Conservation (phyloP, 2,113 vertebrate species). For the Nettapus auritus region DNA sequence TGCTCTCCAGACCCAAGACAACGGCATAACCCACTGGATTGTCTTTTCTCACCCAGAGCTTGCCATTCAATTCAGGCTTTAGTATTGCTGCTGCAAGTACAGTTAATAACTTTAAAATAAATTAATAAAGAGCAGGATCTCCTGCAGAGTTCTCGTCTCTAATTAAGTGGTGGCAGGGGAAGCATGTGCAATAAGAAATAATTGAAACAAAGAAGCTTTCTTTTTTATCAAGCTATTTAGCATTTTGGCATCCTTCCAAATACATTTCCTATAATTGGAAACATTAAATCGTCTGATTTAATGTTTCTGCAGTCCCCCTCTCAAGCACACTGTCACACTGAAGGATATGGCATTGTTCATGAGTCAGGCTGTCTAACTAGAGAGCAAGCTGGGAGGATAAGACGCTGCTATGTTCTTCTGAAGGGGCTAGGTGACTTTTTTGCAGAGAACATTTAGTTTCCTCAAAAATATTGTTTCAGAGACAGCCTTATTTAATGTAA, state of each 20-base stretch:
- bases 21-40: neutral
- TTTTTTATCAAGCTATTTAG: slow-evolving; percentile 56
- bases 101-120: slow-evolving; percentile 35
- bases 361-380: neutral
- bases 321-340: neutral
- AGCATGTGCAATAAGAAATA: slow-evolving; percentile 44
- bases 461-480: neutral
- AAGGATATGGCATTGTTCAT: neutral
- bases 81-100: neutral
- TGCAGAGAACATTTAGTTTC: neutral
- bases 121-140: slow-evolving; percentile 55
- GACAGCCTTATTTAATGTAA: neutral
- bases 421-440: neutral
- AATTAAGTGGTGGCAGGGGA: slow-evolving; percentile 53
- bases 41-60: neutral
- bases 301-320: neutral
- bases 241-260: slow-evolving; percentile 56
- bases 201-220: slow-evolving; percentile 57
- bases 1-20: neutral
- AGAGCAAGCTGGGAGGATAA: neutral
- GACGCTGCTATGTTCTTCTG: neutral
- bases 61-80: neutral
- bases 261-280: slow-evolving; percentile 54
- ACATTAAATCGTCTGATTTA: slow-evolving; percentile 39
- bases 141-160: slow-evolving; percentile 3